Conservation (phyloP, 1,140 invertebrate genomes). For the Ridgeia piscesae region DNA sequence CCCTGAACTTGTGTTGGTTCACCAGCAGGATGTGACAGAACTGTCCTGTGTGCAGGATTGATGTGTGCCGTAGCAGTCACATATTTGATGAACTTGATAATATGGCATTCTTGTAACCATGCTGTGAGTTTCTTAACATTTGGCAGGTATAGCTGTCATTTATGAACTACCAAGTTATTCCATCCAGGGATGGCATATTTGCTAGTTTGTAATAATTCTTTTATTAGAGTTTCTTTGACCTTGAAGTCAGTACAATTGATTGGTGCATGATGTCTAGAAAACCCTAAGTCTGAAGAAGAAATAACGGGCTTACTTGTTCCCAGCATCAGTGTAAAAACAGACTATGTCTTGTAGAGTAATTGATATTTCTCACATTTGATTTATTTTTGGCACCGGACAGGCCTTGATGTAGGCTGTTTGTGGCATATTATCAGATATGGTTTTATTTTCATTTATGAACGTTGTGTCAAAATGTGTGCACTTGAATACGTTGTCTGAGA, state of each 20-base stretch:
- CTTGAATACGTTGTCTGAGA: not conserved
- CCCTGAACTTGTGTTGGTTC: too few relatives aligned
- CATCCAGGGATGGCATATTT: too few relatives aligned
- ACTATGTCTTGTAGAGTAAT: not conserved
- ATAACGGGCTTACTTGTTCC: not conserved
- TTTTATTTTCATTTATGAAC: not conserved
- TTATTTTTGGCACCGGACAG: not conserved
- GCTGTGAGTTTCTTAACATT: too few relatives aligned
- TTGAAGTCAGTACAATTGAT: not conserved
- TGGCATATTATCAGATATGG: not conserved
- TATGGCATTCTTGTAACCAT: too few relatives aligned
- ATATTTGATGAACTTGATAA: too few relatives aligned
- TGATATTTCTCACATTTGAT: not conserved
- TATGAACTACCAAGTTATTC: too few relatives aligned
- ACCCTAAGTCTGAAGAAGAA: not conserved
- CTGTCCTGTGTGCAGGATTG: too few relatives aligned
- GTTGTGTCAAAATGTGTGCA: not conserved
- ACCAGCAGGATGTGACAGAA: too few relatives aligned
- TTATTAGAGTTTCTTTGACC: too few relatives aligned
- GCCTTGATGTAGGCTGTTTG: not conserved
- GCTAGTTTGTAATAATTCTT: too few relatives aligned
- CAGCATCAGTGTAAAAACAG: not conserved
- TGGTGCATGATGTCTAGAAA: not conserved
- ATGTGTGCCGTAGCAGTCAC: too few relatives aligned
- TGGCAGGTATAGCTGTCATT: too few relatives aligned